Percentiles rank a stretch among this genome's conserved stretches.
Evolutionary conservation across 2,888 invertebrate genomes (phyloP).

Genomic region (Stratiomys singularior): DNA sequence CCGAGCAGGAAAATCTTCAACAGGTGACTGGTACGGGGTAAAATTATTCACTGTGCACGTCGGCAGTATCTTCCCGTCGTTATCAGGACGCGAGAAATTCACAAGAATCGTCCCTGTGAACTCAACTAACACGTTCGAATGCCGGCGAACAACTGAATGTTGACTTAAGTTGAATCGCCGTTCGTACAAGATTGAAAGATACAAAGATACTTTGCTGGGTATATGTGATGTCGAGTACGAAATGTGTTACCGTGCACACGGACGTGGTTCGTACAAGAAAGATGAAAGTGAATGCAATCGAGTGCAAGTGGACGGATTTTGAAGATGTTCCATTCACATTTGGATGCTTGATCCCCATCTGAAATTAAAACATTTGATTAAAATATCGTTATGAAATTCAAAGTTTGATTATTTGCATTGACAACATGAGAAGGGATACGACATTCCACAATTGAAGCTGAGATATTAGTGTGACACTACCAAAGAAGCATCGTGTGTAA

Average conservation of each 20-base stretch:
- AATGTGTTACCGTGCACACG: not conserved
- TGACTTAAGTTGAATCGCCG: constrained; percentile 15
- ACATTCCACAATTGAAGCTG: too few species aligned
- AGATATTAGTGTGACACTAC: too few species aligned
- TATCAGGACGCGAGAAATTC: not conserved
- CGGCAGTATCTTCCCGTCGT: not conserved
- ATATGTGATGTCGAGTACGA: not conserved
- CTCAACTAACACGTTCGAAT: constrained; percentile 2
- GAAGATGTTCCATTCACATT: not conserved
- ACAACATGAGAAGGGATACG: too few species aligned
- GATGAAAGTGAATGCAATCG: constrained; percentile 17
- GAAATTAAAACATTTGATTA: not conserved
- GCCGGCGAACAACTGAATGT: constrained; percentile 37
- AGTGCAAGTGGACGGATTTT: not conserved
- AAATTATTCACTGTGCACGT: too few species aligned
- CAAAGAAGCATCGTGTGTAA: too few species aligned
- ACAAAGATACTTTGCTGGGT: constrained; percentile 2
- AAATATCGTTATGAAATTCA: not conserved
- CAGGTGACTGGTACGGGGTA: too few species aligned
- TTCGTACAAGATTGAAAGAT: constrained; percentile 1
- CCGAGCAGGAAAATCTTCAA: constrained; percentile 6
- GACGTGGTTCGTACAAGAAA: not conserved
- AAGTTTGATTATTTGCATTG: too few species aligned
- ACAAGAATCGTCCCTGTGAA: not conserved
- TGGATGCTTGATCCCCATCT: not conserved